These are phyloP conservation scores for Struthio camelus DNA, from an alignment of 2,113 vertebrate species.

Conservation along the genomic window DNA sequence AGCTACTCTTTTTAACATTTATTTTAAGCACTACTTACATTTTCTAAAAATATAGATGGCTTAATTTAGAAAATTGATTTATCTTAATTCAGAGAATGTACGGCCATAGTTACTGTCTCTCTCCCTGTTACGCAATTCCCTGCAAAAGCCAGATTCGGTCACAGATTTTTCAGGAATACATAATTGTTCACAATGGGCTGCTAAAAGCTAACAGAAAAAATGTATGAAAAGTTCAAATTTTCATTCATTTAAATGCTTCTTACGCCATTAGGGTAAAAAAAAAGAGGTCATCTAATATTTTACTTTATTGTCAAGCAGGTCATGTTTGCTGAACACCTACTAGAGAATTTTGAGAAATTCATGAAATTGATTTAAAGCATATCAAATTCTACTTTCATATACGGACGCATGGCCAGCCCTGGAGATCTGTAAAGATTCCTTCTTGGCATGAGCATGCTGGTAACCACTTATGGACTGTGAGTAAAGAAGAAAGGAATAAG, in stretches of 20 bases:
- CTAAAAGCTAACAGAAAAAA: background rate
- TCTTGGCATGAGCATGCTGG: background rate
- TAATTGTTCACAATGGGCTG: background rate
- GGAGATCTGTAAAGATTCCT: background rate
- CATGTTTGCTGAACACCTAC: background rate
- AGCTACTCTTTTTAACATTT: background rate
- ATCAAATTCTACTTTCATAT: background rate
- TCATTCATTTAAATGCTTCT: background rate
- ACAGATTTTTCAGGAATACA: background rate
- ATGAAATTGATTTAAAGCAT: background rate
- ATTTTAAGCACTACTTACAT: background rate
- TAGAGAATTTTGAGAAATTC: background rate
- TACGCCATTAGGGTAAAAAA: background rate
- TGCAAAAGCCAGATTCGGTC: background rate
- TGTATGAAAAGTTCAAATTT: background rate
- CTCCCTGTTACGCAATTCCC: background rate
- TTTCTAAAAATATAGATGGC: background rate
- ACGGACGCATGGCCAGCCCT: background rate
- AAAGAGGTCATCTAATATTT: background rate
- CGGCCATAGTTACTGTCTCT: background rate
- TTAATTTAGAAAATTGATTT: background rate
- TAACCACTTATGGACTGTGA: background rate
- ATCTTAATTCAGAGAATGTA: background rate
- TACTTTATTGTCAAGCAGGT: background rate
- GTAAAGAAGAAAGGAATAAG: background rate